A percentile compares a stretch with the other conserved stretches of the same genome.
Evolutionary conservation across 2,797 vertebrate species (phyloP).

Genomic region (Tiaroga cobitis): DNA sequence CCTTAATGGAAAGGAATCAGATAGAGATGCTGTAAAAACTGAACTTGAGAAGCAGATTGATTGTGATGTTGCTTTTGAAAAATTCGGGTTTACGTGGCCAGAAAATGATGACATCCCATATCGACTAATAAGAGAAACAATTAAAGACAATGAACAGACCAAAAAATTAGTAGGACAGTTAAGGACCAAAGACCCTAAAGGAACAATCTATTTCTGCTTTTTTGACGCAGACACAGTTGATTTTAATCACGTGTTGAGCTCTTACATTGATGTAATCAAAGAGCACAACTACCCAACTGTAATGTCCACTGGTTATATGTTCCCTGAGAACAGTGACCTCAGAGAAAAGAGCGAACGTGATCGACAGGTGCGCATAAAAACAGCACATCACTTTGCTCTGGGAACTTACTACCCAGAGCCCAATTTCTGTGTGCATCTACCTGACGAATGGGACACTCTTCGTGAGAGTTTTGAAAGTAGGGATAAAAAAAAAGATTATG

Average conservation of each 20-base stretch:
- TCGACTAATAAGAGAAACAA: not conserved
- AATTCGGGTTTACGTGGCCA: not conserved
- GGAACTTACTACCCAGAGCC: not conserved
- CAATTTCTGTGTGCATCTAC: not conserved
- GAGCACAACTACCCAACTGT: not conserved
- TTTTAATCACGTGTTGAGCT: not conserved
- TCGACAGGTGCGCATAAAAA: not conserved
- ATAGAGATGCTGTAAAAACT: not conserved
- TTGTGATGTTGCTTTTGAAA: not conserved
- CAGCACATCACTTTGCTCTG: not conserved
- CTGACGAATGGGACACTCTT: not conserved
- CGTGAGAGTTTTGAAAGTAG: not conserved
- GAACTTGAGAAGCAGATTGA: not conserved
- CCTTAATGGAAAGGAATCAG: not conserved
- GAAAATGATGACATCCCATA: not conserved
- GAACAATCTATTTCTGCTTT: not conserved
- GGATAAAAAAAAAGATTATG: rapidly evolving
- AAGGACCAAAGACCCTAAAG: not conserved
- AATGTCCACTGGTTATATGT: conserved; percentile 2
- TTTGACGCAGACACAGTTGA: not conserved
- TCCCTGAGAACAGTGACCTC: not conserved
- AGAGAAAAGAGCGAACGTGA: not conserved
- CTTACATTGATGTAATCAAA: not conserved
- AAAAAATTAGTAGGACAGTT: not conserved
- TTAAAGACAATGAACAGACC: not conserved